phyloP scores from a whole-genome alignment of 2,888 invertebrate genomes.

The Latheticus oryzae region DNA sequence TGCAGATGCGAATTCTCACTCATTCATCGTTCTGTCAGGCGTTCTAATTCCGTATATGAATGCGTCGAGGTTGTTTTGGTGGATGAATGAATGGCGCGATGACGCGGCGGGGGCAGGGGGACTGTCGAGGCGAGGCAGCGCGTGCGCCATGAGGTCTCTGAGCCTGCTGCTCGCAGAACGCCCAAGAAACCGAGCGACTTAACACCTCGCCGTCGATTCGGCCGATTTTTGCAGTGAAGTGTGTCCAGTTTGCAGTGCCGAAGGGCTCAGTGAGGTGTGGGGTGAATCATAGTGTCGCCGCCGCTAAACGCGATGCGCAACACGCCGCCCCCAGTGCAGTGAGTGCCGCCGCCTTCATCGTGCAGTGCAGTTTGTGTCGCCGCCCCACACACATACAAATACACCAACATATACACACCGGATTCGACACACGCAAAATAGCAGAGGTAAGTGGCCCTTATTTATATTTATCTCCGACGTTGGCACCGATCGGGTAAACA shows the following conservation, averaged over 20 bases:
- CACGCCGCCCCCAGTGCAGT: conserved; percentile 49
- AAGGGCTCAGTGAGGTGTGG: conserved; percentile 37
- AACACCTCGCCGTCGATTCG: conserved; percentile 68
- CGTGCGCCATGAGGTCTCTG: conserved; percentile 66
- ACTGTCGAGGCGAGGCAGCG: conserved; percentile 59
- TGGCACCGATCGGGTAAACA: conserved; percentile 61
- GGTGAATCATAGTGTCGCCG: conserved; percentile 45
- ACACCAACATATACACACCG: no score
- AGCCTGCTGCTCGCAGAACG: conserved; percentile 72
- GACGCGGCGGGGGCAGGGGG: conserved; percentile 54
- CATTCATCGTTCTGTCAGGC: conserved; percentile 60
- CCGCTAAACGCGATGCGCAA: conserved; percentile 50
- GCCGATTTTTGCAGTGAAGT: conserved; percentile 66
- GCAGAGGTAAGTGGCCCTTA: conserved; percentile 58
- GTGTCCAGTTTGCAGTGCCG: conserved; percentile 43
- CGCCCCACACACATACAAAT: conserved; percentile 12
- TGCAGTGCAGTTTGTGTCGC: conserved; percentile 29
- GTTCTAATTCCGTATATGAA: conserved; percentile 62
- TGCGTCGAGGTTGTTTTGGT: conserved; percentile 58
- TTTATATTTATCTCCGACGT: conserved; percentile 54
- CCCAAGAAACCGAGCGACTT: conserved; percentile 72
- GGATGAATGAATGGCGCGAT: conserved; percentile 58
- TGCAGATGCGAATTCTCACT: conserved; percentile 55
- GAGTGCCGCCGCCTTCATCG: conserved; percentile 44
- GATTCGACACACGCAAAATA: conserved; percentile 43